These are phyloP conservation scores for Amblyjoppa fuscipennis DNA, from an alignment of 2,888 invertebrate genomes.

Conservation along the genomic window DNA sequence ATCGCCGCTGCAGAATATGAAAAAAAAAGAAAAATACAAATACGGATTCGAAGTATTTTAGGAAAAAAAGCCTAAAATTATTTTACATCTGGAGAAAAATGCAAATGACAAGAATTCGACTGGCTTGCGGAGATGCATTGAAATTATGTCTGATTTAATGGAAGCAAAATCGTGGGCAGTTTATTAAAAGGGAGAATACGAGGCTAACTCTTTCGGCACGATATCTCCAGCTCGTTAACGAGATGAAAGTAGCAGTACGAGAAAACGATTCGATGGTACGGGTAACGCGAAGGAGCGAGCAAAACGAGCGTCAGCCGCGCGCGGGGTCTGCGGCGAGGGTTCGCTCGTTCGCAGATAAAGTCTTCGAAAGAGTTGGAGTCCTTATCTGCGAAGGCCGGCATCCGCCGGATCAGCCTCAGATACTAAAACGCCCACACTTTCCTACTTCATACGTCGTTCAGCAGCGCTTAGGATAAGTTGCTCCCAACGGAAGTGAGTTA, in stretches of 20 bases:
- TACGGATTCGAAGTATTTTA: too few species aligned
- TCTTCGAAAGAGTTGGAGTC: slow-evolving; percentile 82
- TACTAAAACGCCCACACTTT: slow-evolving; percentile 83
- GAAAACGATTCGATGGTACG: slow-evolving; percentile 46
- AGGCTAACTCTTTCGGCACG: slow-evolving; percentile 45
- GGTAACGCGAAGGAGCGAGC: slow-evolving; percentile 57
- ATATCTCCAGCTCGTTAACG: slow-evolving; percentile 71
- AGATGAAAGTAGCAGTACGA: slow-evolving; percentile 68
- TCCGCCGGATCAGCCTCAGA: slow-evolving; percentile 85
- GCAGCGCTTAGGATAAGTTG: slow-evolving; percentile 65
- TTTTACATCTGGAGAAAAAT: too few species aligned
- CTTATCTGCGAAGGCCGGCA: slow-evolving; percentile 82
- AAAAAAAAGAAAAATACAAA: too few species aligned
- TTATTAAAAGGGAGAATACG: slow-evolving; percentile 15
- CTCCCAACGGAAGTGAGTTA: slow-evolving; percentile 64
- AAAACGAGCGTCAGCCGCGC: slow-evolving; percentile 66
- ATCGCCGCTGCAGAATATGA: too few species aligned
- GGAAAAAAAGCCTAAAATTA: too few species aligned
- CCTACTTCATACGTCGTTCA: slow-evolving; percentile 76
- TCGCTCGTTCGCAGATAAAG: slow-evolving; percentile 78
- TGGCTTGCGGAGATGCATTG: not conserved
- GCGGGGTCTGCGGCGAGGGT: slow-evolving; percentile 55
- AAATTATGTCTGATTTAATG: not conserved
- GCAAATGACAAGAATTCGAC: not conserved
- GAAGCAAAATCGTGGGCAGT: not conserved